Percentiles rank a stretch among this genome's conserved stretches.
These are phyloP conservation scores for Grus americana DNA, from an alignment of 2,113 vertebrate species.

Conservation along the genomic window DNA sequence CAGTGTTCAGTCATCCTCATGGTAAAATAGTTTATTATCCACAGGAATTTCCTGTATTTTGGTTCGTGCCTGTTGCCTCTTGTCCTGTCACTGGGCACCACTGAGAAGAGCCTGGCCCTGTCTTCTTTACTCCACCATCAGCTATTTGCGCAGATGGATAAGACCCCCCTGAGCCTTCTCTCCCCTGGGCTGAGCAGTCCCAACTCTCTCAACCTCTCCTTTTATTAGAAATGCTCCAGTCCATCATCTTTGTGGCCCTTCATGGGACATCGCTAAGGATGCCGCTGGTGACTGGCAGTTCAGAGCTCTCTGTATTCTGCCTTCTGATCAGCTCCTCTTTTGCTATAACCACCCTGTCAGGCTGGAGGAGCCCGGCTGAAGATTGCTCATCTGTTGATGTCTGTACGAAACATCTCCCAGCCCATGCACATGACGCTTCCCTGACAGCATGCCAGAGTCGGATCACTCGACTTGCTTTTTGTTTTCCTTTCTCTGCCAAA, in stretches of 20 bases:
- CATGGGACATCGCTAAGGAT: neutral
- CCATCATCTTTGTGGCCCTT: neutral
- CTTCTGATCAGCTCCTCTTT: neutral
- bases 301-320: neutral
- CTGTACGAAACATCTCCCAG: neutral
- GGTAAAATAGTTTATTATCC: neutral
- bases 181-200: neutral
- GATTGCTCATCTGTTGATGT: neutral
- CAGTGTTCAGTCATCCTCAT: neutral
- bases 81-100: neutral
- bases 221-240: neutral
- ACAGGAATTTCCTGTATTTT: neutral
- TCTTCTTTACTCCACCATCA: neutral
- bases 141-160: neutral
- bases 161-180: neutral
- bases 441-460: neutral
- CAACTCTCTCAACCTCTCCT: neutral
- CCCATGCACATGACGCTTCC: neutral
- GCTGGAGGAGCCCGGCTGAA: neutral
- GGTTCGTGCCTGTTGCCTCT: neutral
- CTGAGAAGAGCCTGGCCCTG: neutral
- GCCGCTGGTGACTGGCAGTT: neutral
- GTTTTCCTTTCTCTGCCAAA: constrained; percentile 29
- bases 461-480: neutral
- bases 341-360: neutral